A percentile compares a stretch with the other conserved stretches of the same genome.
These are phyloP conservation scores for Volucella inflata DNA, from an alignment of 2,888 invertebrate genomes.

Conservation along the genomic window DNA sequence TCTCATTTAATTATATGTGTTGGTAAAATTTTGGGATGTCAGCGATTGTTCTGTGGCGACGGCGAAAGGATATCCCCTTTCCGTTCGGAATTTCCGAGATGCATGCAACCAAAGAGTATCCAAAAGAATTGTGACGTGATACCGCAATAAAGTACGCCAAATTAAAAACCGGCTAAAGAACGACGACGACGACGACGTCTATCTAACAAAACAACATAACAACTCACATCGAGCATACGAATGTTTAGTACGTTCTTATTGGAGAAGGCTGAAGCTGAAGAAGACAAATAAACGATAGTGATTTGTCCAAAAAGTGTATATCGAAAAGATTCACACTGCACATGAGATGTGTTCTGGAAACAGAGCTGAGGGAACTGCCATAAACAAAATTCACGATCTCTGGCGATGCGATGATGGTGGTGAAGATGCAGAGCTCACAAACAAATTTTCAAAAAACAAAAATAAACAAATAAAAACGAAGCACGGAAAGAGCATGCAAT, in stretches of 20 bases:
- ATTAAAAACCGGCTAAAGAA: constrained; percentile 44
- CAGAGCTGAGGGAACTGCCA: constrained; percentile 35
- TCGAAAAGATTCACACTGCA: constrained; percentile 32
- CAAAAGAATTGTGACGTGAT: constrained; percentile 51
- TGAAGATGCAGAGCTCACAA: constrained; percentile 16
- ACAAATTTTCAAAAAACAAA: constrained; percentile 27
- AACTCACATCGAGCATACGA: neutral
- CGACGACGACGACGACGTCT: constrained; percentile 14
- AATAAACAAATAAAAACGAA: constrained; percentile 50
- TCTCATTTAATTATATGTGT: constrained; percentile 54
- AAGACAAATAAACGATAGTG: constrained; percentile 50
- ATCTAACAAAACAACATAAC: constrained; percentile 23
- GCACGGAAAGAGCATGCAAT: constrained; percentile 13
- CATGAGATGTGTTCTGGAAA: constrained; percentile 34
- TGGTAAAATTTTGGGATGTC: constrained; percentile 57
- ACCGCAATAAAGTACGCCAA: constrained; percentile 66
- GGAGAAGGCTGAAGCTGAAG: neutral
- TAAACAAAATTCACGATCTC: constrained; percentile 46
- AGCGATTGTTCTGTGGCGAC: constrained; percentile 43
- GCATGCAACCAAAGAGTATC: constrained; percentile 16
- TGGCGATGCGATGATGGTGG: constrained; percentile 9
- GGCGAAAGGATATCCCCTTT: constrained; percentile 15
- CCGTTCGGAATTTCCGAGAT: constrained; percentile 7
- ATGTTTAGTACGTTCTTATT: neutral
- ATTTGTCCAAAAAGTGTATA: constrained; percentile 53